Conservation (phyloP, 2,113 vertebrate species). For the Lampris megalopsis region DNA sequence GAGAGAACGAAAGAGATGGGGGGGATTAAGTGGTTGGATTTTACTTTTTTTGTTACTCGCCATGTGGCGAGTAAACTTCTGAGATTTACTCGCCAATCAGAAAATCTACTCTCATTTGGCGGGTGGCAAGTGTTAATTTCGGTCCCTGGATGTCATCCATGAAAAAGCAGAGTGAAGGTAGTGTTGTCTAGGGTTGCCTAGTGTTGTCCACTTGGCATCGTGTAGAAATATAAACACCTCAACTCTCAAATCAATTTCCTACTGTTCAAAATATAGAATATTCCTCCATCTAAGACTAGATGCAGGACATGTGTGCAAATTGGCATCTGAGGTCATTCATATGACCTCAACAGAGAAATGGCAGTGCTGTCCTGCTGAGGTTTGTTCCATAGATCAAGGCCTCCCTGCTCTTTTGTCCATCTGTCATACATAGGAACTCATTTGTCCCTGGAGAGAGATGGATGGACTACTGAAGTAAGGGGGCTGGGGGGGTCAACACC, state of each 20-base stretch:
- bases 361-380: constrained; percentile 39
- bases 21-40: too few relatives aligned
- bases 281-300: not conserved
- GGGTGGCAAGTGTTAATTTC: too few relatives aligned
- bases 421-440: constrained; percentile 60
- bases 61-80: too few relatives aligned
- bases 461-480: constrained; percentile 35
- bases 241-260: not conserved
- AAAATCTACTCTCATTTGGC: too few relatives aligned
- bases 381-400: constrained; percentile 52
- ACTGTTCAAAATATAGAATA: not conserved
- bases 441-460: constrained; percentile 54
- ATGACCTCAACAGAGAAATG: constrained; percentile 29
- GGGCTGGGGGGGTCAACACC: constrained; percentile 37
- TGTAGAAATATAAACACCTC: too few relatives aligned
- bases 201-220: too few relatives aligned
- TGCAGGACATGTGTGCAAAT: constrained; percentile 5
- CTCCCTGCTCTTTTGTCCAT: constrained; percentile 61
- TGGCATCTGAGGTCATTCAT: constrained; percentile 1
- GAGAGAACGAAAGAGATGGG: too few relatives aligned
- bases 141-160: too few relatives aligned
- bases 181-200: too few relatives aligned
- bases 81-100: too few relatives aligned
- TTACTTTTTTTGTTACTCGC: too few relatives aligned
- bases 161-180: too few relatives aligned